These are phyloP conservation scores for Dermatophagoides farinae DNA, from an alignment of 1,140 invertebrate species.

Conservation along the genomic window DNA sequence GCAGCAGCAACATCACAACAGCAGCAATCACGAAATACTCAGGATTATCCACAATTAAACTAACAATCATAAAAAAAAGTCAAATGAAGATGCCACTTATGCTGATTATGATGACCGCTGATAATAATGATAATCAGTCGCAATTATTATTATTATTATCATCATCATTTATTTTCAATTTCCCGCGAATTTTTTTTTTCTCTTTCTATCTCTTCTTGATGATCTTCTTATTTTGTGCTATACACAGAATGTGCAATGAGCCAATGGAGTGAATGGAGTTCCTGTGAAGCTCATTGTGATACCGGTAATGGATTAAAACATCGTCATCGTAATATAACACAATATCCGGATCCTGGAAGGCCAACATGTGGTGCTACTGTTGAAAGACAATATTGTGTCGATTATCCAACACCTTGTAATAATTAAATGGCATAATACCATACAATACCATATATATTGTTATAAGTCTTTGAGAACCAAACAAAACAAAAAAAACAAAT, in stretches of 20 bases:
- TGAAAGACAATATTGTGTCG: not conserved
- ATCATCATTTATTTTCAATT: too few relatives aligned
- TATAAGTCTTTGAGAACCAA: not conserved
- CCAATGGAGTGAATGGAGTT: conserved; percentile 49
- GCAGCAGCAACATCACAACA: too few relatives aligned
- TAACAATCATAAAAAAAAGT: too few relatives aligned
- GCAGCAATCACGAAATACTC: too few relatives aligned
- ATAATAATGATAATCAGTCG: too few relatives aligned
- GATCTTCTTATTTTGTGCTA: not conserved
- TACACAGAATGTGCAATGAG: conserved; percentile 27
- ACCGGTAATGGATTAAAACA: not conserved
- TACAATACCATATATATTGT: not conserved
- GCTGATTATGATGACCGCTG: too few relatives aligned
- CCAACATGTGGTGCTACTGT: conserved; percentile 1
- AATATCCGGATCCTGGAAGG: not conserved
- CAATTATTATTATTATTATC: too few relatives aligned
- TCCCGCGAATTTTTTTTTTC: not conserved
- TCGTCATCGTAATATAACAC: not conserved
- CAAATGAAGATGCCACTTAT: not conserved
- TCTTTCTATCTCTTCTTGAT: not conserved
- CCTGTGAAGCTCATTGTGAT: conserved; percentile 33
- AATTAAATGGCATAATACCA: not conserved
- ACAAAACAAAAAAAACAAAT: not conserved
- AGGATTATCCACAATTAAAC: too few relatives aligned
- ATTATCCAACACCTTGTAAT: not conserved